Evolutionary conservation across 1,140 invertebrate species (phyloP), one percentile per base, ranked within the genome.

Genomic region (Caenorhabditis briggsae): DNA sequence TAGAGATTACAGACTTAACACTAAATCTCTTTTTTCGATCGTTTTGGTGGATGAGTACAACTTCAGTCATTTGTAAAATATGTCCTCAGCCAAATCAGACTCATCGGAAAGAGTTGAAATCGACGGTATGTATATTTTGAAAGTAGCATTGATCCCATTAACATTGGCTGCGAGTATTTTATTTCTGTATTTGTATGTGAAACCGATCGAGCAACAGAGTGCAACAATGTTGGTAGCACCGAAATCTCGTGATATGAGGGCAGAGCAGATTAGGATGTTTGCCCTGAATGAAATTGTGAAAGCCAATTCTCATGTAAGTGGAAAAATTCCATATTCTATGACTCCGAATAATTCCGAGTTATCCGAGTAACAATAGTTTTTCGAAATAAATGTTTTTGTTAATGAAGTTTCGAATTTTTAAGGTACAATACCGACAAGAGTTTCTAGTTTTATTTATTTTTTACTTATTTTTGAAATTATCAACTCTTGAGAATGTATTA

Each of bases 231-330:
- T 78, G 23, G 18, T 78, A 9, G 46, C 70, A 3, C 46, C 46
- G 0, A 78, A 78, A 53, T n/a, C 14, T 3, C 16, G 46, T 1
- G 18, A 78, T 78, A 11, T 78, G 18, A 48, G 70, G 20, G 70
- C 46, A 18, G 70, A 78, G 23, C 70, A 78, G 25, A 23, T 50
- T 11, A 18, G 70, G 12, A 11, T 78, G n/a, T 78, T 78, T 50
- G 70, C 70, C 0, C 23, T 78, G 8, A 78, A 78, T 50, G 70
- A 48, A 5, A 78, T 78, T 12, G 70, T 78, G 0, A 50, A 18
- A 20, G 70, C 70, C 0, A 78, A 78, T 23, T 78, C 70, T 12
- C 43, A 78, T 23, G 70, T 78, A n/a, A 50, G 70, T 78, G 53
- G 16, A 2, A 58, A 20, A 1, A 11, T 1, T 3, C 33, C 33